These are phyloP conservation scores for Sphinx pinastri DNA, from an alignment of 2,888 invertebrate genomes.

Conservation along the genomic window DNA sequence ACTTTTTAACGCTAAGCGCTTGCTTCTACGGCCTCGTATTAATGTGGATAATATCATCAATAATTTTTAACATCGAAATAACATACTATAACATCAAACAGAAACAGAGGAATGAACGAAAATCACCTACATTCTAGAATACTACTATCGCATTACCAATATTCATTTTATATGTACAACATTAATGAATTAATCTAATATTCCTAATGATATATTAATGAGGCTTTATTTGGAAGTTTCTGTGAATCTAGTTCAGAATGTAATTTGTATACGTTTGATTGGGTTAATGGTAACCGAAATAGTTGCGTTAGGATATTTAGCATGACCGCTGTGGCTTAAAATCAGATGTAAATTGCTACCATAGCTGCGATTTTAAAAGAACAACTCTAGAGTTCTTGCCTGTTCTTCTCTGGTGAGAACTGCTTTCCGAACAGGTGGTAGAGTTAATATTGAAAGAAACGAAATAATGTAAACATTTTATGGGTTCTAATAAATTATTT, in stretches of 20 bases:
- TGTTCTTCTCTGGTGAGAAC: too few species aligned
- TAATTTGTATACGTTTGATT: background rate
- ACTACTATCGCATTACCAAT: background rate
- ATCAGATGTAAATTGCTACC: background rate
- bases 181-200: slow-evolving; percentile 11
- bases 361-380: too few species aligned
- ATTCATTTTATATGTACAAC: background rate
- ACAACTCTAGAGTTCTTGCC: too few species aligned
- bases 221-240: background rate
- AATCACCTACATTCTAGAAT: background rate
- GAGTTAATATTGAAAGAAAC: too few species aligned
- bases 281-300: slow-evolving; percentile 36
- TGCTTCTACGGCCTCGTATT: slow-evolving; percentile 55
- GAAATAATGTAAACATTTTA: too few species aligned
- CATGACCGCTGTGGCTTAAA: slow-evolving; percentile 21
- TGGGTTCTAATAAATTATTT: too few species aligned
- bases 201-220: slow-evolving; percentile 6
- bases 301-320: slow-evolving; percentile 30
- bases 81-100: slow-evolving; percentile 33
- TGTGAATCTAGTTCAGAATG: slow-evolving; percentile 10
- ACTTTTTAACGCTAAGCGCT: slow-evolving; percentile 40
- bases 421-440: too few species aligned
- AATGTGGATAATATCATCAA: slow-evolving; percentile 46
- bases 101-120: background rate
- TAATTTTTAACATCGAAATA: slow-evolving; percentile 53